Percentiles rank a stretch among this genome's conserved stretches.
Conservation (phyloP, 2,888 invertebrate species). For the Erebia aethiops region DNA sequence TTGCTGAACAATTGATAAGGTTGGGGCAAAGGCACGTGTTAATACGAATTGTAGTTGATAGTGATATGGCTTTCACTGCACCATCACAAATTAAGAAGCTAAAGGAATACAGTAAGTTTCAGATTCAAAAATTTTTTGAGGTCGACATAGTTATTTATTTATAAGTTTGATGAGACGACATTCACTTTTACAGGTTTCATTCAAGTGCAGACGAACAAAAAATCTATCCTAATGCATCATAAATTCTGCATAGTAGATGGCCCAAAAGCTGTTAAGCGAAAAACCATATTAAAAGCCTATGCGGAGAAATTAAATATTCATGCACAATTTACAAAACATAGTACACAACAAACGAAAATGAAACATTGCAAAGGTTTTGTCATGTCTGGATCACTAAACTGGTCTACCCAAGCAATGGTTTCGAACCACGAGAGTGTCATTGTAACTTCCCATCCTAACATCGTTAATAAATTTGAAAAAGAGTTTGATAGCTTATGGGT, state of each 20-base stretch:
- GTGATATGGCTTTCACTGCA: slow-evolving; percentile 75
- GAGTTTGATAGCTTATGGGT: slow-evolving; percentile 87
- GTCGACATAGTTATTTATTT: too few relatives aligned
- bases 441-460: slow-evolving; percentile 81
- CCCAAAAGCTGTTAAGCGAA: slow-evolving; percentile 70
- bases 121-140: neutral
- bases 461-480: slow-evolving; percentile 80
- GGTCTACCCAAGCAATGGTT: slow-evolving; percentile 88
- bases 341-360: slow-evolving; percentile 51
- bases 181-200: slow-evolving; percentile 67
- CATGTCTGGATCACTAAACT: slow-evolving; percentile 89
- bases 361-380: slow-evolving; percentile 74
- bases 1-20: slow-evolving; percentile 74
- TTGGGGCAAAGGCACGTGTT: slow-evolving; percentile 75
- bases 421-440: slow-evolving; percentile 88
- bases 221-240: slow-evolving; percentile 89
- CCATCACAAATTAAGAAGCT: slow-evolving; percentile 75
- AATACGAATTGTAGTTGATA: slow-evolving; percentile 76
- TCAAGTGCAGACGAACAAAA: slow-evolving; percentile 74
- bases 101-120: slow-evolving; percentile 72
- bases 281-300: slow-evolving; percentile 62
- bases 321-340: slow-evolving; percentile 55
- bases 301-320: slow-evolving; percentile 74
- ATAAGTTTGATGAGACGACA: slow-evolving; percentile 7
- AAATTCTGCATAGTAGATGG: slow-evolving; percentile 89